Conservation (phyloP, 2,113 vertebrate species). For the Notothenia coriiceps region DNA sequence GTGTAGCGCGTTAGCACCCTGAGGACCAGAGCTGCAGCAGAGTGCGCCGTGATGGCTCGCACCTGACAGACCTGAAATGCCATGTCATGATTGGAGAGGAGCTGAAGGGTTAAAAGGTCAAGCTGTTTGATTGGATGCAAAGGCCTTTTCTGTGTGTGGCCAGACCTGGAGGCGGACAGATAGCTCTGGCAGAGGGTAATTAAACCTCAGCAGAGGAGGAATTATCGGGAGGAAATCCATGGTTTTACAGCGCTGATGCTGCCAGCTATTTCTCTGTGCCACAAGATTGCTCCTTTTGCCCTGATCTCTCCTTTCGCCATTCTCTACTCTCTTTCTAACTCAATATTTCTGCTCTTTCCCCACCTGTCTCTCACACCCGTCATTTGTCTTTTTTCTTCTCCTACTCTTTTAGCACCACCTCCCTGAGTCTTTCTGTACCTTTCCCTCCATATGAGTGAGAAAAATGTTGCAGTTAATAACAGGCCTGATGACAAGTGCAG, state of each 20-base stretch:
- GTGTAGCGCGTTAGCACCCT: slow-evolving; percentile 18
- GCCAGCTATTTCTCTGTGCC: slow-evolving; percentile 24
- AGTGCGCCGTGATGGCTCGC: slow-evolving; percentile 17
- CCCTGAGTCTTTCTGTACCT: slow-evolving; percentile 31
- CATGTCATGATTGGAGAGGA: slow-evolving; percentile 60
- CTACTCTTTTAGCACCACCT: not conserved
- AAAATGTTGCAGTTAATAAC: slow-evolving; percentile 74
- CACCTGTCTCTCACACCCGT: slow-evolving; percentile 43
- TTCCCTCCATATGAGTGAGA: slow-evolving; percentile 46
- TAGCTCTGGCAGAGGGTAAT: slow-evolving; percentile 62
- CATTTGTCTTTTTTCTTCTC: slow-evolving; percentile 3
- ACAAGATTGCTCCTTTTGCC: slow-evolving; percentile 13
- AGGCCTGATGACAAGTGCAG: slow-evolving; percentile 72
- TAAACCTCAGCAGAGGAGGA: slow-evolving; percentile 60
- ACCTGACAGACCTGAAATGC: slow-evolving; percentile 73
- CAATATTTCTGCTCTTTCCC: slow-evolving; percentile 36
- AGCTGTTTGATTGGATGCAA: slow-evolving; percentile 66
- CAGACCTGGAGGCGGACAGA: slow-evolving; percentile 48
- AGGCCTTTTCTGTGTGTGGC: slow-evolving; percentile 47
- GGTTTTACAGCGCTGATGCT: slow-evolving; percentile 51
- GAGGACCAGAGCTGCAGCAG: not conserved
- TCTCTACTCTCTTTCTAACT: slow-evolving; percentile 27
- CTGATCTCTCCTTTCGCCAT: not conserved
- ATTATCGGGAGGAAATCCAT: slow-evolving; percentile 56
- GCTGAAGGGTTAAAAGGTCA: slow-evolving; percentile 71